phyloP scores from a whole-genome alignment of 2,888 invertebrate genomes.

The Creontiades dilutus region DNA sequence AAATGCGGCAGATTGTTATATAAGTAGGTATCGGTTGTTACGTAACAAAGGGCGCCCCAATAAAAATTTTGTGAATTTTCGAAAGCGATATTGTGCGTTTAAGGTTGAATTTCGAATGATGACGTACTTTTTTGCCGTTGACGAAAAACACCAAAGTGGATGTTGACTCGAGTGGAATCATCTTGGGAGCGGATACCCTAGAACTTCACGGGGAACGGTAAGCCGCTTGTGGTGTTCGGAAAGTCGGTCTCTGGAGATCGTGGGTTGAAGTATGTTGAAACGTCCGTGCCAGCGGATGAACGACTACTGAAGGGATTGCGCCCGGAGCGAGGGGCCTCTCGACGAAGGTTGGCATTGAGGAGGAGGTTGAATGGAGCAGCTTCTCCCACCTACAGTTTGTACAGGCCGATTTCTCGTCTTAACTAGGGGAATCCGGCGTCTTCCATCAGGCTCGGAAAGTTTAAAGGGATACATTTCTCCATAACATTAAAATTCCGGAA shows the following conservation, averaged over 20 bases:
- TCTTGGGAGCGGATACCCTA: neutral
- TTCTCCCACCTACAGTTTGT: neutral
- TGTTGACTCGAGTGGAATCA: slow-evolving; percentile 42
- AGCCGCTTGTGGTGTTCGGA: no score
- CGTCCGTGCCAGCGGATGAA: neutral
- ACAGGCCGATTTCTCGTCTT: no score
- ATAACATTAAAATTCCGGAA: no score
- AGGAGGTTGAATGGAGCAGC: neutral
- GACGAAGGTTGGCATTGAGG: neutral
- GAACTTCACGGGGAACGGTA: neutral
- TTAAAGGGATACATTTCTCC: no score
- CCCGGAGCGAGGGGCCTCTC: neutral
- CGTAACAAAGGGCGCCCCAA: neutral
- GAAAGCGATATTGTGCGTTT: neutral
- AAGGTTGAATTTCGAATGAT: neutral
- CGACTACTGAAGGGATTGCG: neutral
- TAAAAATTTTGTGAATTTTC: neutral
- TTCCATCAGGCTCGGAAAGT: no score
- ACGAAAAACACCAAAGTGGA: slow-evolving; percentile 67
- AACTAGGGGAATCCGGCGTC: no score
- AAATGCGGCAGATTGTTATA: neutral
- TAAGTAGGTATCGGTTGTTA: neutral
- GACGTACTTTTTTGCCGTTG: slow-evolving; percentile 68
- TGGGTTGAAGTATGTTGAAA: neutral
- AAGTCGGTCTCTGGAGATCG: neutral